Percentiles rank a stretch among this genome's conserved stretches.
Conservation (phyloP, 2,113 vertebrate genomes). For the Aphyosemion australe region DNA sequence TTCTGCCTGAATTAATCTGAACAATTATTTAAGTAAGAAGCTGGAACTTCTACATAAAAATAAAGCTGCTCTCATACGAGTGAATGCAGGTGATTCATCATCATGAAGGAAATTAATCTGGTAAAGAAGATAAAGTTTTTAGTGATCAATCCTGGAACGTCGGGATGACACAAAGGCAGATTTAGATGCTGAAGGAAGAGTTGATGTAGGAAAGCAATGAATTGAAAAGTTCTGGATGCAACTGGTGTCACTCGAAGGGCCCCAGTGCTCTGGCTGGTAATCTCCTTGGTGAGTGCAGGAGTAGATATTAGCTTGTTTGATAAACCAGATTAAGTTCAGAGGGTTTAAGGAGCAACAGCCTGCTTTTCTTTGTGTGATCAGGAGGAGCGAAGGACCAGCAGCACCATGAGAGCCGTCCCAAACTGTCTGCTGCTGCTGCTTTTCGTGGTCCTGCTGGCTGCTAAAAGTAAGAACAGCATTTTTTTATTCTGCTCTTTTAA, state of each 20-base stretch:
- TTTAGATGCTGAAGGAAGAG: too few relatives aligned
- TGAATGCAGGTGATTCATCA: too few relatives aligned
- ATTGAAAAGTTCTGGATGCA: conserved; percentile 13
- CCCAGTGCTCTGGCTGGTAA: conserved; percentile 68
- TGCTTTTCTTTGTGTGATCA: conserved; percentile 74
- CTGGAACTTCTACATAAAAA: too few relatives aligned
- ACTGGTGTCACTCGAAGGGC: conserved; percentile 12
- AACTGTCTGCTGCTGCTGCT: conserved; percentile 69
- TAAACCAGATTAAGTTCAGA: conserved; percentile 77
- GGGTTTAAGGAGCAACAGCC: conserved; percentile 78
- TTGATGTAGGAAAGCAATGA: background rate
- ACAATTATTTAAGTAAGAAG: background rate
- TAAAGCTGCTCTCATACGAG: too few relatives aligned
- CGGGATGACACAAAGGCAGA: too few relatives aligned
- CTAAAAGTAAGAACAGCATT: conserved; percentile 76
- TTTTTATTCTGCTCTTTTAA: background rate
- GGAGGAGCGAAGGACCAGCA: conserved; percentile 55
- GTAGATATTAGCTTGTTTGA: conserved; percentile 73
- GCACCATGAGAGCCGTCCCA: conserved; percentile 76
- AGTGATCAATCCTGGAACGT: too few relatives aligned
- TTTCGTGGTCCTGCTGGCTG: conserved; percentile 70
- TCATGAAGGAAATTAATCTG: too few relatives aligned
- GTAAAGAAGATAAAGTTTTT: too few relatives aligned
- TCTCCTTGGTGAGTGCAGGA: conserved; percentile 68
- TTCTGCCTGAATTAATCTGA: background rate